Evolutionary conservation across 35 echinoderm and acorn worm genomes (phyloP).

Genomic region (Ptychodera flava): DNA sequence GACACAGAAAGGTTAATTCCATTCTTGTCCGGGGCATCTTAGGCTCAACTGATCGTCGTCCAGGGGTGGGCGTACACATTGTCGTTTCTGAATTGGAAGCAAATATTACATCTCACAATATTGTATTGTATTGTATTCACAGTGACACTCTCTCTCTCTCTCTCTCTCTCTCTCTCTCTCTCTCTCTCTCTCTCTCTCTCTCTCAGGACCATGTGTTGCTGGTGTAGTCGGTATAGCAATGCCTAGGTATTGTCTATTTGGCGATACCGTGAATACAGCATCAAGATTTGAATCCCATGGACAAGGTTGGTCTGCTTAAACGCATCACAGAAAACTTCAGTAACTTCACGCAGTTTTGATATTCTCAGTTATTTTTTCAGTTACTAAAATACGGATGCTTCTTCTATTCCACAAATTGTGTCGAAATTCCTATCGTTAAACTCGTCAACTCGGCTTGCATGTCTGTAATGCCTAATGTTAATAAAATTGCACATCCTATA

Average conservation of each 20-base stretch:
- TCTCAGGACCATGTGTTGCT: neutral
- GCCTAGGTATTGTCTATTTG: neutral
- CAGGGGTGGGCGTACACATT: neutral
- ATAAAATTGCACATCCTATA: too few species aligned
- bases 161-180: too few species aligned
- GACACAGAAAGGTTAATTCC: neutral
- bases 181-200: too few species aligned
- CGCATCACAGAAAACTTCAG: neutral
- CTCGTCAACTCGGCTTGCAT: neutral
- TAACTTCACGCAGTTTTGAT: too few species aligned
- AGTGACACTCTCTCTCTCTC: too few species aligned
- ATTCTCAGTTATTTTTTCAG: too few species aligned
- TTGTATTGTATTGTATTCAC: neutral
- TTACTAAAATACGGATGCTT: too few species aligned
- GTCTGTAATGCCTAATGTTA: too few species aligned
- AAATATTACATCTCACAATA: neutral
- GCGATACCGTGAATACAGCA: neutral
- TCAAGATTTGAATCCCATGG: slow-evolving; percentile 13
- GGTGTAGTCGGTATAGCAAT: neutral
- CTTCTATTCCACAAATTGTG: neutral
- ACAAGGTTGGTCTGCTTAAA: slow-evolving; percentile 8
- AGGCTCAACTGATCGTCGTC: neutral
- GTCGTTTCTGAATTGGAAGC: neutral
- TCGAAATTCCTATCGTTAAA: neutral
- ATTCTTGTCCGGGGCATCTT: neutral